Percentiles rank a stretch among this genome's conserved stretches.
These are phyloP conservation scores for Ptychobarbus kaznakovi DNA, from an alignment of 2,797 vertebrate species.

Conservation along the genomic window DNA sequence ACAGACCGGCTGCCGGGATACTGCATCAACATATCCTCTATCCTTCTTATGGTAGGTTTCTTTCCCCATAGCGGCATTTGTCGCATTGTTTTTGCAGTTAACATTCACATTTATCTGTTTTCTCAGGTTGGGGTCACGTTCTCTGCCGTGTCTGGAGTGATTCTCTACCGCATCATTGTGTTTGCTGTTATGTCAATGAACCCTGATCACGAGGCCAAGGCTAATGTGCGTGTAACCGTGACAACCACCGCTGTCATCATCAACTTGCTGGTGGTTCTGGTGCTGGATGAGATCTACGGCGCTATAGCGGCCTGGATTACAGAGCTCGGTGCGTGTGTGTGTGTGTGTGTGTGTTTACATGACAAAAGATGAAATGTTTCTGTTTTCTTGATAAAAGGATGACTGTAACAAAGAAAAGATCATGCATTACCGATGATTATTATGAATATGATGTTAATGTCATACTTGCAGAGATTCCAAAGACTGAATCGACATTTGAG, in stretches of 20 bases:
- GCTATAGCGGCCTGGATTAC: slow-evolving; percentile 94
- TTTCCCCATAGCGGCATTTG: not conserved
- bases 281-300: slow-evolving; percentile 96
- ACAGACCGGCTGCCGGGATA: slow-evolving; percentile 91
- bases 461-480: slow-evolving; percentile 86
- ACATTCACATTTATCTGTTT: not conserved
- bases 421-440: slow-evolving; percentile 1
- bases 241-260: slow-evolving; percentile 95
- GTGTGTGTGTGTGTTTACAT: slow-evolving; percentile 44
- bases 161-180: slow-evolving; percentile 91
- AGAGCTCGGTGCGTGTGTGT: slow-evolving; percentile 86
- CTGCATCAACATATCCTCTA: slow-evolving; percentile 87
- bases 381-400: not conserved
- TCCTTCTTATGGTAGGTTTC: slow-evolving; percentile 90
- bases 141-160: slow-evolving; percentile 93
- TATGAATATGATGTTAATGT: slow-evolving; percentile 17
- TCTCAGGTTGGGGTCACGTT: slow-evolving; percentile 89
- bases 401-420: not conserved
- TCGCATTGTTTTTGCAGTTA: not conserved
- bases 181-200: slow-evolving; percentile 92
- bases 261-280: slow-evolving; percentile 94
- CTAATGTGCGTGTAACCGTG: slow-evolving; percentile 90
- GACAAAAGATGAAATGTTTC: not conserved
- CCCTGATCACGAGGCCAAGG: slow-evolving; percentile 84
- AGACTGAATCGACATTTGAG: slow-evolving; percentile 93